Percentiles rank a stretch among this genome's conserved stretches.
Conservation (phyloP, 2,797 vertebrate genomes). For the Siniperca undulata region DNA sequence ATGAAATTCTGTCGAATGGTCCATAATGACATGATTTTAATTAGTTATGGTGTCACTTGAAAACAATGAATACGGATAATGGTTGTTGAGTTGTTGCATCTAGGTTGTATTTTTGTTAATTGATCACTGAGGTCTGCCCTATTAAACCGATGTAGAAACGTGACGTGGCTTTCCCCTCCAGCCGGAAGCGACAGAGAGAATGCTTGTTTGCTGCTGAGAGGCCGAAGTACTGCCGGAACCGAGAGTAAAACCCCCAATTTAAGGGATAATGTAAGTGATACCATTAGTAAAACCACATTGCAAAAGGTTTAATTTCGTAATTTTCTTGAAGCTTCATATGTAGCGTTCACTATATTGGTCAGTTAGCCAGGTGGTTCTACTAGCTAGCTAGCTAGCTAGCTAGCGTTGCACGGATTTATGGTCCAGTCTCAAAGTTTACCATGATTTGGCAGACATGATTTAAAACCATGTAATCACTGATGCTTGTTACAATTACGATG, state of each 20-base stretch:
- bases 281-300: rapidly evolving
- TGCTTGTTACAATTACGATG: not conserved
- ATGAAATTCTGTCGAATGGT: rapidly evolving
- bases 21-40: rapidly evolving
- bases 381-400: slow-evolving; percentile 22
- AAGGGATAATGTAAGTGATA: slow-evolving; percentile 59
- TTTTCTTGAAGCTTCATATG: rapidly evolving
- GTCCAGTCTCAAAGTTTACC: rapidly evolving
- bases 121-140: not conserved
- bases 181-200: slow-evolving; percentile 55
- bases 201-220: slow-evolving; percentile 11
- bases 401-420: not conserved
- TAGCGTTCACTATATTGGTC: rapidly evolving
- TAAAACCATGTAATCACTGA: not conserved
- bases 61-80: rapidly evolving
- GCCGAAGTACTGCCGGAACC: not conserved
- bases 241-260: slow-evolving; percentile 4
- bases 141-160: not conserved
- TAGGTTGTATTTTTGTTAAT: not conserved
- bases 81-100: rapidly evolving
- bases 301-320: rapidly evolving
- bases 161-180: slow-evolving; percentile 73
- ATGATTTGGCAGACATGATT: not conserved
- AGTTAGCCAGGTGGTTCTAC: not conserved
- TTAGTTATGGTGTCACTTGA: rapidly evolving